Percentiles rank a stretch among this genome's conserved stretches.
phyloP scores from a whole-genome alignment of 2,113 vertebrate genomes.

The Petrocephalus zakoni region DNA sequence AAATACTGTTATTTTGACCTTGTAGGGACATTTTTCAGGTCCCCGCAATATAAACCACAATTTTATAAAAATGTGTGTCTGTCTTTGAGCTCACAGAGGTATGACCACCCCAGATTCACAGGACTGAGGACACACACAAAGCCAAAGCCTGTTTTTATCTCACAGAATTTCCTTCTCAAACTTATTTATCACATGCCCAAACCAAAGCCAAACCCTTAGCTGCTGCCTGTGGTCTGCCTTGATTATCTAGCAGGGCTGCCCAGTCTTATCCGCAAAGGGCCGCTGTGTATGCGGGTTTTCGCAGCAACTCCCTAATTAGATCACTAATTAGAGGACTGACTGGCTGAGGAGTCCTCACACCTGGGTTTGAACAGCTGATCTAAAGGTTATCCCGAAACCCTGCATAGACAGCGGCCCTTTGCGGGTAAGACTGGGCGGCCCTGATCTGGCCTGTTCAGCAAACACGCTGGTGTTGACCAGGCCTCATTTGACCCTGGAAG shows the following conservation, averaged over 20 bases:
- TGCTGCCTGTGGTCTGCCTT: neutral
- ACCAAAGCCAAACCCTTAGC: neutral
- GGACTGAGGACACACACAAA: neutral
- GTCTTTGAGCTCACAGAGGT: neutral
- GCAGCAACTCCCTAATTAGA: too few relatives aligned
- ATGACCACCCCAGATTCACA: neutral
- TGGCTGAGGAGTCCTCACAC: too few relatives aligned
- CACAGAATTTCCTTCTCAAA: neutral
- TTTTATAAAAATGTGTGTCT: neutral
- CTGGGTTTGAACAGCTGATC: too few relatives aligned
- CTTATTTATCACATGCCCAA: neutral
- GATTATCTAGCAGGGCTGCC: neutral
- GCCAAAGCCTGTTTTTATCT: neutral
- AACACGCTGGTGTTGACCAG: neutral
- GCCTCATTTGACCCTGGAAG: neutral
- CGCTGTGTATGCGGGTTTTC: too few relatives aligned
- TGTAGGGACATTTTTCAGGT: neutral
- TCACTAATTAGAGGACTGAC: too few relatives aligned
- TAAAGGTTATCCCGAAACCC: too few relatives aligned
- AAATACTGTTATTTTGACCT: neutral
- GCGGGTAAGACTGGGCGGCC: too few relatives aligned
- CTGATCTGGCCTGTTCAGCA: too few relatives aligned
- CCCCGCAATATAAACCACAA: neutral
- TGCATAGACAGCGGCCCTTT: too few relatives aligned
- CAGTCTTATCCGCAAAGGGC: too few relatives aligned